Conservation (phyloP, 1,140 invertebrate genomes). For the Drosophila nebulosa region DNA sequence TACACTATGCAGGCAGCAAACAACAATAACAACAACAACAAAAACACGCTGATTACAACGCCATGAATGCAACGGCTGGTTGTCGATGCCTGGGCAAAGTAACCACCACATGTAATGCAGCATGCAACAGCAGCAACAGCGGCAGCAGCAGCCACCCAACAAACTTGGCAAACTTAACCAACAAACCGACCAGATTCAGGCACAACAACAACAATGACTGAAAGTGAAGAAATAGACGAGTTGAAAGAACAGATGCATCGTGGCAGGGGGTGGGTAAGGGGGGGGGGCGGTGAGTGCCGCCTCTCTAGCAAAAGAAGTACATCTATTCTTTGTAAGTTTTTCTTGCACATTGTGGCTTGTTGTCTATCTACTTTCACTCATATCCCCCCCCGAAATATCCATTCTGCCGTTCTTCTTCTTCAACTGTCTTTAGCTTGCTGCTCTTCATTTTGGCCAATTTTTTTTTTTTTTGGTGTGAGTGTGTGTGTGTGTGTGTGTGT, state of each 20-base stretch:
- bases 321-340: conserved; percentile 60
- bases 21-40: conserved; percentile 7
- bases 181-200: background rate
- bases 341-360: conserved; percentile 31
- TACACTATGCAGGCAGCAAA: background rate
- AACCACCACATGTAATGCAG: conserved; percentile 70
- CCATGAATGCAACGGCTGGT: conserved; percentile 53
- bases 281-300: no score
- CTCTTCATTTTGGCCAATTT: conserved; percentile 32
- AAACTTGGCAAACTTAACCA: conserved; percentile 53
- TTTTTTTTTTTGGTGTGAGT: no score
- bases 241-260: background rate
- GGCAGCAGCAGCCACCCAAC: conserved; percentile 35
- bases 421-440: background rate
- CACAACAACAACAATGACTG: background rate
- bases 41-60: conserved; percentile 6
- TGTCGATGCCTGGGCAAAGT: conserved; percentile 48
- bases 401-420: background rate
- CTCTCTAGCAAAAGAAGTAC: background rate
- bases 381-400: background rate
- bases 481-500: conserved; percentile 19
- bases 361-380: background rate
- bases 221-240: background rate
- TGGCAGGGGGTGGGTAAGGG: no score
- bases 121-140: background rate